A percentile compares a stretch with the other conserved stretches of the same genome.
phyloP scores from a whole-genome alignment of 2,797 vertebrate species.

The Sebastes jordani region DNA sequence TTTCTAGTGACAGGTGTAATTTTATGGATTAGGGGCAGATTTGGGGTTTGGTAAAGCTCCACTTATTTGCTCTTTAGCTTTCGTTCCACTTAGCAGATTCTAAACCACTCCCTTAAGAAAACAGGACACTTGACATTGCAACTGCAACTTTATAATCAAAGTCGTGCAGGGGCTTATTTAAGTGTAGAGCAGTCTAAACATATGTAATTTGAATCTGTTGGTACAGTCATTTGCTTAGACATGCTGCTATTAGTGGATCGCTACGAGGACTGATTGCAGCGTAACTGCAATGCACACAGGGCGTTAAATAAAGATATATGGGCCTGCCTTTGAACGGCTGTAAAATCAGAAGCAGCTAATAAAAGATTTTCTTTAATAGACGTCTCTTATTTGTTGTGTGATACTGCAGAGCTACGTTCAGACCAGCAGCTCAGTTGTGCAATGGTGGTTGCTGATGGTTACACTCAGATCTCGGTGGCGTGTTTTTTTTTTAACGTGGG shows the following conservation, averaged over 20 bases:
- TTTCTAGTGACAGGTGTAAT: conserved; percentile 89
- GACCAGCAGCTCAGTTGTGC: not conserved
- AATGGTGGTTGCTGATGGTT: not conserved
- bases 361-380: conserved; percentile 21
- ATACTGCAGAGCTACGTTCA: not conserved
- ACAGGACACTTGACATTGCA: conserved; percentile 46
- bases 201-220: conserved; percentile 52
- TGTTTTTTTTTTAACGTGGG: not conserved
- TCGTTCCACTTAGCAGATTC: conserved; percentile 59
- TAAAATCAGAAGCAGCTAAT: conserved; percentile 28
- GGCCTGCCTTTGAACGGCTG: not conserved
- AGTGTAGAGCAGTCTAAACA: conserved; percentile 36
- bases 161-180: conserved; percentile 47
- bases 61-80: conserved; percentile 65
- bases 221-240: conserved; percentile 41
- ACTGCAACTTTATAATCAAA: conserved; percentile 59
- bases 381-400: not conserved
- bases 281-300: conserved; percentile 15
- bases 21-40: conserved; percentile 83
- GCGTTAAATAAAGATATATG: conserved; percentile 32
- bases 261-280: conserved; percentile 38
- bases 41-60: conserved; percentile 59
- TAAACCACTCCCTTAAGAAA: conserved; percentile 52
- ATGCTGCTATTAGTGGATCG: conserved; percentile 43
- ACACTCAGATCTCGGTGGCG: conserved; percentile 2